Evolutionary conservation across 2,797 vertebrate genomes (phyloP).

Genomic region (Sternotherus odoratus): DNA sequence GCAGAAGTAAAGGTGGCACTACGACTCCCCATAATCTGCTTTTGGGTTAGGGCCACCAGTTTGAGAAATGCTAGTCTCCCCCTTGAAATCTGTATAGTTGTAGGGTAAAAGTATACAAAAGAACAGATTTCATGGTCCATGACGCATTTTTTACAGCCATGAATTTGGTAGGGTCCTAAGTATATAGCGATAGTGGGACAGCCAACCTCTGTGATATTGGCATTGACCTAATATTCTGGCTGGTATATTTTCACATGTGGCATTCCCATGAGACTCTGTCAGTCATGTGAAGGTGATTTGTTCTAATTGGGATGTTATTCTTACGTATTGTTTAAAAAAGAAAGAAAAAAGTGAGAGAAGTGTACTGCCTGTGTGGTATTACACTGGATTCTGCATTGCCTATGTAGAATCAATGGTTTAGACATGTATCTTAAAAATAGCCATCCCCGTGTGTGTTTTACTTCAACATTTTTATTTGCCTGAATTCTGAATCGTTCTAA

Average conservation of each 20-base stretch:
- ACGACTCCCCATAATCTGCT: too few relatives aligned
- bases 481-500: neutral
- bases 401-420: neutral
- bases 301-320: constrained; percentile 6
- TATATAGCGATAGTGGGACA: neutral
- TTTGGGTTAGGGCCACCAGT: too few relatives aligned
- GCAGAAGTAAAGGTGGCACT: too few relatives aligned
- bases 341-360: neutral
- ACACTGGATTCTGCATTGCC: constrained; percentile 22
- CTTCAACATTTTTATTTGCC: neutral
- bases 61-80: too few relatives aligned
- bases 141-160: too few relatives aligned
- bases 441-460: too few relatives aligned
- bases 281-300: constrained; percentile 18
- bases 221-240: neutral
- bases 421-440: neutral
- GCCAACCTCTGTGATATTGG: neutral
- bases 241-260: constrained; percentile 7
- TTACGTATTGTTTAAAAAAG: neutral
- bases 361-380: neutral
- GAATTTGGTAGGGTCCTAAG: too few relatives aligned
- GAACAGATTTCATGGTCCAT: too few relatives aligned
- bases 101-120: too few relatives aligned
- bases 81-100: too few relatives aligned
- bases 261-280: rapidly evolving